Base-by-base conservation (phyloP, 2,113 vertebrate genomes). In the Sylvilagus bachmani region DNA sequence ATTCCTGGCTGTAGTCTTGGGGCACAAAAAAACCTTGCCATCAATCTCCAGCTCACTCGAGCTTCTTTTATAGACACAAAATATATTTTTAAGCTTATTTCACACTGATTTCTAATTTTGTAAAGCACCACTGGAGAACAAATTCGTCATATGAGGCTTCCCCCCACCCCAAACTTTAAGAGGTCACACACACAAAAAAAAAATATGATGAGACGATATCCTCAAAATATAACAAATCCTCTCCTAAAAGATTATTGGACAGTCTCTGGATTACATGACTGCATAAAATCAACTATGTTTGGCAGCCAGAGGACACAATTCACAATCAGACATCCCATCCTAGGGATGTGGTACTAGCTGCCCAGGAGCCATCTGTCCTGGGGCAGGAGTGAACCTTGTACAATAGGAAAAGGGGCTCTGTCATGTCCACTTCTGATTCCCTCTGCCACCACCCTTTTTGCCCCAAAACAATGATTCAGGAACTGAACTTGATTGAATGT, bases 111-210 rank as follows among this genome's bases (percentile, higher is more conserved):
- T 69, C 31, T 73, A 82, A 10, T 33, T 44, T 55, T 6, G 36
- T 90, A 7, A 86, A 64, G 25, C 2, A 89, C 24, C 24, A 33
- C 9, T 24, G 78, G 51, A 77, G 22, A 92, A 29, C 6, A 86
- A 93, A 91, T 70, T 80, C 22, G 87, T 89, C 53, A 69, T 13
- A 10, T 73, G 38, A 89, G 24, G 5, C 10, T 74, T 38, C 53
- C 58, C 80, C 7, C 16, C 17, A 38, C 10, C 17, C 70, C 79
- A 77, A 55, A 4, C 58, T 67, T 19, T n/a, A 86, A 69, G 24
- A 67, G 21, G 71, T 84, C 21, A 22, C 21, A 36, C 12, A 51
- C 3, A 9, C 21, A 9, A 14, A 77, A 19, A 29, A 67, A 19
- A 55, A 24, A 38, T 55, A 67, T 25, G 8, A 21, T 17, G 58